Conservation (phyloP, 2,797 vertebrate species). For the Periparus ater region DNA sequence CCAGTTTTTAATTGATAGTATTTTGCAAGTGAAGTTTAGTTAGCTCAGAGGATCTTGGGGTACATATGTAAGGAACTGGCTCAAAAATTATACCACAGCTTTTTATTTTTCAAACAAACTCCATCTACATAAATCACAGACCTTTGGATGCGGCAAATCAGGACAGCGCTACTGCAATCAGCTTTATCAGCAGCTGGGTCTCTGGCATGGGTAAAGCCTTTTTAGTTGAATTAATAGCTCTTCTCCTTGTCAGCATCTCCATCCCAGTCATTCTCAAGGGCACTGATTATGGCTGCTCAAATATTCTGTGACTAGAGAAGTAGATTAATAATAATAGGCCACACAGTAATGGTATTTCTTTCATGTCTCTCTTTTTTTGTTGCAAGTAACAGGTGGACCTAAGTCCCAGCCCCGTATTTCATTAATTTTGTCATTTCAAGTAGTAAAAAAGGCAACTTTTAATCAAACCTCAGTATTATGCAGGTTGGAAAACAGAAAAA, state of each 20-base stretch:
- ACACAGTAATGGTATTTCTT: background rate
- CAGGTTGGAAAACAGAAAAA: background rate
- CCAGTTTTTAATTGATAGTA: background rate
- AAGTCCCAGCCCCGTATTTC: background rate
- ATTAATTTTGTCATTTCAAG: background rate
- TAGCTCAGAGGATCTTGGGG: background rate
- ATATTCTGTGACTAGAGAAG: background rate
- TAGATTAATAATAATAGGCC: background rate
- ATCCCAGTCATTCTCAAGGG: background rate
- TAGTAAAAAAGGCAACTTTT: background rate
- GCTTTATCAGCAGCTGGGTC: background rate
- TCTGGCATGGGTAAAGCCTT: background rate
- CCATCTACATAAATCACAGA: background rate
- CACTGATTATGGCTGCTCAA: background rate
- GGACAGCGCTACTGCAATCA: background rate
- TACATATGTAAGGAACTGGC: background rate
- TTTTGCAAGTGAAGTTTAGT: background rate
- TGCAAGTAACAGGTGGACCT: background rate
- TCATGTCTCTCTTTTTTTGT: background rate
- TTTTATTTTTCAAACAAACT: background rate
- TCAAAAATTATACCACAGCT: background rate
- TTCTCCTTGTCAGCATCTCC: background rate
- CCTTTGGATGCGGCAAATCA: background rate
- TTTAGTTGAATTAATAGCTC: background rate
- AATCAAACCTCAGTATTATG: background rate